Evolutionary conservation across 2,113 vertebrate genomes (phyloP).

Genomic region (Datnioides undecimradiatus): DNA sequence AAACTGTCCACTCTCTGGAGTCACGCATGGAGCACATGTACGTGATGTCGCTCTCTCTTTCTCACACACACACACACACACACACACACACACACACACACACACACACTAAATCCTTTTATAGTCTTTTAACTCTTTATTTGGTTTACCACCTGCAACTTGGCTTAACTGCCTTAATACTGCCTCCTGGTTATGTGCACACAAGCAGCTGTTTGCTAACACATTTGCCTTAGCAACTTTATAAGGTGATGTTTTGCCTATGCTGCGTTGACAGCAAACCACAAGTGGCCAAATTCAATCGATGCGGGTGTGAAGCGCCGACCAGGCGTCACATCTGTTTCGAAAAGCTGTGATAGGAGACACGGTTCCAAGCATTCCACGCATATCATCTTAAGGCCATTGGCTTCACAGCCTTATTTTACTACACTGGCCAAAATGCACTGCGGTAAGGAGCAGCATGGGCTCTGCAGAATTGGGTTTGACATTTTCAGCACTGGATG

Average conservation of each 20-base stretch:
- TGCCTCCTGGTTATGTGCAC: neutral
- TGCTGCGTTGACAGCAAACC: no score
- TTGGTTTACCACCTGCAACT: neutral
- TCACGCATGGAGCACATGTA: neutral
- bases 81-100: neutral
- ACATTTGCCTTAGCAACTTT: neutral
- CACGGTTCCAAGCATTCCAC: neutral
- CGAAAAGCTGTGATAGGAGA: neutral
- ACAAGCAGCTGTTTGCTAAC: neutral
- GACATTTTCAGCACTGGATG: constrained; percentile 12
- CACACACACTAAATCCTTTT: neutral
- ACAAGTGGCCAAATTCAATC: neutral
- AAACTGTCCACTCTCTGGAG: constrained; percentile 3
- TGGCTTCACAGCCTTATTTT: neutral
- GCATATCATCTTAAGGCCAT: neutral
- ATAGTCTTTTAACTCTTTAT: neutral
- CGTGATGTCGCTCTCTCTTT: no score
- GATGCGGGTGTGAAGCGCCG: neutral
- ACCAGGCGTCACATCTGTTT: no score
- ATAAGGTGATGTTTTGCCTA: neutral
- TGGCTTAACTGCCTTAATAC: no score
- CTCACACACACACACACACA: neutral
- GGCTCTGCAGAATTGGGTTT: neutral
- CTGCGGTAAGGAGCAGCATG: neutral
- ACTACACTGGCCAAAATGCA: neutral